Conservation (phyloP, 2,888 invertebrate genomes). For the Fragum sueziense region DNA sequence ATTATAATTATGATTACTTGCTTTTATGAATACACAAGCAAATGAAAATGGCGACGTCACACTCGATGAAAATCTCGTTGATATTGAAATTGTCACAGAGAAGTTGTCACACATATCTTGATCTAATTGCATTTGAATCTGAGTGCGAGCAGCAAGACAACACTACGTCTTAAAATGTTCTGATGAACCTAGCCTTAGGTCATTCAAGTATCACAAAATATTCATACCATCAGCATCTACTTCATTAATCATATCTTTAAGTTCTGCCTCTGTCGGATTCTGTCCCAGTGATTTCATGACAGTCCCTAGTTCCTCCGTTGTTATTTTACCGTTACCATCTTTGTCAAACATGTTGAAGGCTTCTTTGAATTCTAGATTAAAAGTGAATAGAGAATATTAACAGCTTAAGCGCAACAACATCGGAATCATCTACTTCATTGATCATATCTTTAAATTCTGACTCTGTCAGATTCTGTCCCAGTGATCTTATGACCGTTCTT, state of each 20-base stretch:
- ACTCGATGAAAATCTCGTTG: too few relatives aligned
- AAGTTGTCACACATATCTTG: too few relatives aligned
- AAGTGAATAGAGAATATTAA: background rate
- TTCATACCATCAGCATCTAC: background rate
- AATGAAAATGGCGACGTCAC: too few relatives aligned
- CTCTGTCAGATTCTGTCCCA: constrained; percentile 6
- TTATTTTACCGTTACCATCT: background rate
- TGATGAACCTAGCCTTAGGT: too few relatives aligned
- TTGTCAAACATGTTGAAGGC: background rate
- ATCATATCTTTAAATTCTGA: background rate
- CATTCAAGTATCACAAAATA: too few relatives aligned
- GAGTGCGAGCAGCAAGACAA: too few relatives aligned
- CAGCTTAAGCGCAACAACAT: background rate
- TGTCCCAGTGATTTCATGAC: background rate
- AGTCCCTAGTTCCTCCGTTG: background rate
- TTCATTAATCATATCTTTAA: background rate
- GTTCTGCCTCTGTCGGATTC: background rate
- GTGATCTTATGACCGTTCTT: background rate
- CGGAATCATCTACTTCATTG: background rate
- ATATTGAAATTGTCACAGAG: too few relatives aligned
- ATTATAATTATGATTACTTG: too few relatives aligned
- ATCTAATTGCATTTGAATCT: too few relatives aligned
- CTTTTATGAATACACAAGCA: too few relatives aligned
- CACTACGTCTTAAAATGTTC: too few relatives aligned
- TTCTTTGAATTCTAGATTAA: background rate